These are phyloP conservation scores for Cheilosia vulpina DNA, from an alignment of 2,888 invertebrate genomes.

Conservation along the genomic window DNA sequence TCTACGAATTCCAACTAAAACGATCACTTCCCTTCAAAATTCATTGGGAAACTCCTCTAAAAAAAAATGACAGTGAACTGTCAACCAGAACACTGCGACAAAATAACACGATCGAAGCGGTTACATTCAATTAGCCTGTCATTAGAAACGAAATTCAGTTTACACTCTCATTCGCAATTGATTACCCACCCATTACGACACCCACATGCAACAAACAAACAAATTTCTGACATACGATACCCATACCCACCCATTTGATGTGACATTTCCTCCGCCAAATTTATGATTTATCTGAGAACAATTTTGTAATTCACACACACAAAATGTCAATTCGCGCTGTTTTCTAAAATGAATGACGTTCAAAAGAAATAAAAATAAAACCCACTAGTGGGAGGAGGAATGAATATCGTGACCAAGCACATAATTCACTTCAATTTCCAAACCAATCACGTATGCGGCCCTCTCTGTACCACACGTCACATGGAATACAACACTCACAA, in stretches of 20 bases:
- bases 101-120: slow-evolving; percentile 11
- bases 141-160: slow-evolving; percentile 25
- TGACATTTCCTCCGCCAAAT: slow-evolving; percentile 44
- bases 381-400: slow-evolving; percentile 60
- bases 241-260: background rate
- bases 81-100: slow-evolving; percentile 17
- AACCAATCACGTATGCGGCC: slow-evolving; percentile 68
- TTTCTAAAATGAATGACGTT: slow-evolving; percentile 65
- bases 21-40: background rate
- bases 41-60: too few species aligned
- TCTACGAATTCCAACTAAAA: background rate
- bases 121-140: slow-evolving; percentile 4
- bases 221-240: slow-evolving; percentile 30
- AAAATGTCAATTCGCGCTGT: slow-evolving; percentile 35
- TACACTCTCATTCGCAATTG: slow-evolving; percentile 26
- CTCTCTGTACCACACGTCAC: slow-evolving; percentile 23
- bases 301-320: slow-evolving; percentile 34
- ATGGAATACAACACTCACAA: slow-evolving; percentile 41
- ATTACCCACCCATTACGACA: slow-evolving; percentile 15
- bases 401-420: slow-evolving; percentile 56
- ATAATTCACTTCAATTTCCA: slow-evolving; percentile 70
- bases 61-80: background rate
- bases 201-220: background rate
- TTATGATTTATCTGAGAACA: slow-evolving; percentile 54
- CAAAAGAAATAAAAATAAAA: slow-evolving; percentile 19